A percentile compares a stretch with the other conserved stretches of the same genome.
Evolutionary conservation across 1,140 invertebrate genomes (phyloP).

Genomic region (Mizuhopecten yessoensis): DNA sequence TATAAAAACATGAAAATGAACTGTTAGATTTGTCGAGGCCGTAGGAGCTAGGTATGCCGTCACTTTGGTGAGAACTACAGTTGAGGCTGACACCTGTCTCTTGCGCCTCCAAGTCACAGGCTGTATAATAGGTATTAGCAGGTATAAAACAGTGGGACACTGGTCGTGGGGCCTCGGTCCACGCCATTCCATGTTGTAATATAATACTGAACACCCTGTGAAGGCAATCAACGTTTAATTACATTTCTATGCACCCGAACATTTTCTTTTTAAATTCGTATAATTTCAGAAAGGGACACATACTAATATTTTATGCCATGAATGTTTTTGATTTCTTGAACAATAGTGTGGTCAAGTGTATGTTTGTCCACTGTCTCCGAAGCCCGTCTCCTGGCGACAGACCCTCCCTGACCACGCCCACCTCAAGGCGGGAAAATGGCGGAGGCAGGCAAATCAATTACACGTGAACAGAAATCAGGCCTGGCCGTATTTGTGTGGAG

Average conservation of each 20-base stretch:
- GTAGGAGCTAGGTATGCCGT: not conserved
- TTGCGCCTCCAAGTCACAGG: not conserved
- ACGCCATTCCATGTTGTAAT: constrained; percentile 8
- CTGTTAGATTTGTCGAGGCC: not conserved
- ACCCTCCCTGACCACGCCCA: not conserved
- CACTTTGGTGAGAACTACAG: not conserved
- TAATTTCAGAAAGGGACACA: constrained; percentile 27
- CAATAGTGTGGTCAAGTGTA: constrained; percentile 14
- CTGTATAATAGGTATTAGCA: constrained; percentile 18
- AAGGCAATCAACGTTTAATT: constrained; percentile 39
- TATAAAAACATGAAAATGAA: constrained; percentile 4
- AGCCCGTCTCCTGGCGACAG: constrained; percentile 29
- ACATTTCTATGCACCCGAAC: constrained; percentile 22
- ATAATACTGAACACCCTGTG: not conserved
- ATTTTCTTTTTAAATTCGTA: constrained; percentile 26
- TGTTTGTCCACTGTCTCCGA: not conserved
- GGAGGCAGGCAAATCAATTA: constrained; percentile 37
- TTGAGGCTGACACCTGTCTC: constrained; percentile 8
- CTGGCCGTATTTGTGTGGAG: not conserved
- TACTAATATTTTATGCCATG: constrained; percentile 35
- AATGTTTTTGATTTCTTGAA: constrained; percentile 25
- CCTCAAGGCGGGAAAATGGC: constrained; percentile 22
- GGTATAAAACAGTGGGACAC: constrained; percentile 14
- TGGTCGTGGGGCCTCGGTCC: not conserved
- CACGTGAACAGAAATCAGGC: constrained; percentile 22